Conservation (phyloP, 2,797 vertebrate species). For the Myotis daubentonii region DNA sequence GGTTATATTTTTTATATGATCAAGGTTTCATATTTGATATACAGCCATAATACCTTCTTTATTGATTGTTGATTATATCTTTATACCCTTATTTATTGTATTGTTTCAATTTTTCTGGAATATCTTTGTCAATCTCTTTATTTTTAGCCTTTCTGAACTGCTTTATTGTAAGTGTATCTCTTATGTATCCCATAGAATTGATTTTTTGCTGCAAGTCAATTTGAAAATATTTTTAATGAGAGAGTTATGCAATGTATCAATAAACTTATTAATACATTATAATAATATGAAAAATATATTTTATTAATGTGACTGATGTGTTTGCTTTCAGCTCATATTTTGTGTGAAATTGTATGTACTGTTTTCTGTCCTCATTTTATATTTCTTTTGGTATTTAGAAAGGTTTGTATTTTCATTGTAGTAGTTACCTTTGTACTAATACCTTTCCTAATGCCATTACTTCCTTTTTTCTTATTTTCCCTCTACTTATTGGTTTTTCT, state of each 20-base stretch:
- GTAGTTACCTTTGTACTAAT: background rate
- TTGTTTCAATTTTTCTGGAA: background rate
- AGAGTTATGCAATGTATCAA: background rate
- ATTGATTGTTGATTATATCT: background rate
- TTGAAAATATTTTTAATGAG: slow-evolving; percentile 19
- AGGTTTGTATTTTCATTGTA: background rate
- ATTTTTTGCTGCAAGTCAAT: background rate
- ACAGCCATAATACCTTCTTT: background rate
- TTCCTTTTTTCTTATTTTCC: background rate
- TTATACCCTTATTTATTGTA: slow-evolving; percentile 1
- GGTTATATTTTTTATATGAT: background rate
- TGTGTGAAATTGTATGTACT: background rate
- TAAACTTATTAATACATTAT: background rate
- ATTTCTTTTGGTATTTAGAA: background rate
- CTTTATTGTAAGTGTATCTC: background rate
- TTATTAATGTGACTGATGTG: background rate
- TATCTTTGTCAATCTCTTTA: background rate
- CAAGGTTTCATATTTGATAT: background rate
- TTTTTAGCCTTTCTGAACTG: background rate
- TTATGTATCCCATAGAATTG: background rate
- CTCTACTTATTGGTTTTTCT: background rate
- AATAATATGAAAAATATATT: background rate
- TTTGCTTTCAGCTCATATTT: background rate
- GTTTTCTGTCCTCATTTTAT: background rate
- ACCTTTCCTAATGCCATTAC: background rate